Evolutionary conservation across 2,113 vertebrate genomes (phyloP).

Genomic region (Typhlomys cinereus): DNA sequence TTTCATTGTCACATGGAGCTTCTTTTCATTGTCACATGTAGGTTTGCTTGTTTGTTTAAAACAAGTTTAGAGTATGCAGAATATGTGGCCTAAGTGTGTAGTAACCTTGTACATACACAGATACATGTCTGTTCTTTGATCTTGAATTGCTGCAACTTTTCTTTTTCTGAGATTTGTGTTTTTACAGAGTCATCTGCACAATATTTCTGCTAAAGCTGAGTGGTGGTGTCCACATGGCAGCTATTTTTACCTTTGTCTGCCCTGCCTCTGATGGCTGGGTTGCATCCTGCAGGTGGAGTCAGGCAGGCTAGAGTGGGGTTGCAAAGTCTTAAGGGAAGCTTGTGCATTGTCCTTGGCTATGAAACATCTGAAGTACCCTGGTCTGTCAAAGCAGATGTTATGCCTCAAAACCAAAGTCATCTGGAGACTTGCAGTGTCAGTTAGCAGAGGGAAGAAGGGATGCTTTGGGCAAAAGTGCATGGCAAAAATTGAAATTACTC

Average conservation of each 20-base stretch:
- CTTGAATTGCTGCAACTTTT: not conserved
- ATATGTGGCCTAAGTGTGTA: not conserved
- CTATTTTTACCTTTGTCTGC: not conserved
- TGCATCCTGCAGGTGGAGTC: not conserved
- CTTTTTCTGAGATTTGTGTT: not conserved
- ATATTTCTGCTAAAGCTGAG: not conserved
- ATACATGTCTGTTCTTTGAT: not conserved
- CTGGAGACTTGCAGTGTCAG: not conserved
- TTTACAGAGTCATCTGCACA: not conserved
- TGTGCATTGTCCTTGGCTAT: not conserved
- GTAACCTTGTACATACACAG: not conserved
- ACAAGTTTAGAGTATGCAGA: not conserved
- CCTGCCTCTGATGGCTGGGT: not conserved
- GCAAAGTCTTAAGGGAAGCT: not conserved
- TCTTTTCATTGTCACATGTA: not conserved
- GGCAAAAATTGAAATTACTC: not conserved
- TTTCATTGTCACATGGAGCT: not conserved
- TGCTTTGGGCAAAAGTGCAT: not conserved
- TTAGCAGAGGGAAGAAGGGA: not conserved
- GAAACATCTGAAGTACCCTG: not conserved
- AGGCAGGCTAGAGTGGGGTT: fast-evolving
- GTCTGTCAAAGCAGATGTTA: not conserved
- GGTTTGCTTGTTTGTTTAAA: not conserved
- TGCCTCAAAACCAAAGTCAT: not conserved
- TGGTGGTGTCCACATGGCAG: not conserved